phyloP scores from a whole-genome alignment of 2,113 vertebrate genomes.

The Porphyrio hochstetteri region DNA sequence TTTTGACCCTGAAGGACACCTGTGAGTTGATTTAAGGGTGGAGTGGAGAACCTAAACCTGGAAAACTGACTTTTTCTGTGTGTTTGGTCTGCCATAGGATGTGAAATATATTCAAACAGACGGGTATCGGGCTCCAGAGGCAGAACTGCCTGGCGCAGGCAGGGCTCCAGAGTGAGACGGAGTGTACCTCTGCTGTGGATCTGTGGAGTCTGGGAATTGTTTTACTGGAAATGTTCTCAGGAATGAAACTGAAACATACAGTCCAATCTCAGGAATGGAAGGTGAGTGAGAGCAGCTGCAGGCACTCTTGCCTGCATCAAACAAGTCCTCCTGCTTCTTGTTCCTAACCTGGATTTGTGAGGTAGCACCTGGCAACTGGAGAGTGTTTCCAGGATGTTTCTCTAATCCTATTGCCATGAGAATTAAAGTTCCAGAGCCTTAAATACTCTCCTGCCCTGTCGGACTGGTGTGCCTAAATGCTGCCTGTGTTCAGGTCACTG shows the following conservation, averaged over 20 bases:
- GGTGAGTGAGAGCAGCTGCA: constrained; percentile 46
- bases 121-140: constrained; percentile 94
- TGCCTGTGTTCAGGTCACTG: background rate
- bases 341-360: background rate
- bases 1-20: background rate
- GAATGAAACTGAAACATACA: constrained; percentile 95
- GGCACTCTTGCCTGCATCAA: background rate
- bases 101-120: constrained; percentile 98
- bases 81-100: constrained; percentile 76
- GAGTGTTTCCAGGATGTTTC: background rate
- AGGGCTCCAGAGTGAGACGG: constrained; percentile 84
- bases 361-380: background rate
- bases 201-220: constrained; percentile 94
- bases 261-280: constrained; percentile 94
- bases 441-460: background rate
- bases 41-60: background rate
- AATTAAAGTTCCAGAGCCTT: background rate
- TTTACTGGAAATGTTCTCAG: constrained; percentile 97
- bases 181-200: constrained; percentile 90
- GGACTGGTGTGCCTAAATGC: background rate
- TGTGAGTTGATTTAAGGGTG: background rate
- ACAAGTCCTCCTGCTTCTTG: background rate
- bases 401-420: background rate
- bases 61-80: background rate
- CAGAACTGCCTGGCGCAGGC: constrained; percentile 91